Conservation (phyloP, 1,140 invertebrate genomes). For the Neodiprion pinetum region DNA sequence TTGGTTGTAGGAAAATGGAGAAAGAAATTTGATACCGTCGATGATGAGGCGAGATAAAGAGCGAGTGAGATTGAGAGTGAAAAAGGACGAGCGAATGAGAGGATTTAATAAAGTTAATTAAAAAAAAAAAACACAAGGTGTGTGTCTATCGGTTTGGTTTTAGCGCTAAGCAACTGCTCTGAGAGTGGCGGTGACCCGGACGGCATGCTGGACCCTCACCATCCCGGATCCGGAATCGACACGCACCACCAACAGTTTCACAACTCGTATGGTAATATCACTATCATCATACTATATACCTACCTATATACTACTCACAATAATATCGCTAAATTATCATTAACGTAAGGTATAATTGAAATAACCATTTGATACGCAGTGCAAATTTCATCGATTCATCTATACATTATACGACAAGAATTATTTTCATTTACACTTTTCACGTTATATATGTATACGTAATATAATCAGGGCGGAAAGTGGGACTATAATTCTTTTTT, state of each 20-base stretch:
- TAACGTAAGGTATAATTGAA: neutral
- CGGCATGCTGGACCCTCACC: slow-evolving; percentile 60
- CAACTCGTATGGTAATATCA: slow-evolving; percentile 64
- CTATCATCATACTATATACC: slow-evolving; percentile 13
- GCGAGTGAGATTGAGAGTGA: slow-evolving; percentile 25
- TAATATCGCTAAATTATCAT: too few species aligned
- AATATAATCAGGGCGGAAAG: too few species aligned
- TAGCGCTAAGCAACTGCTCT: slow-evolving; percentile 64
- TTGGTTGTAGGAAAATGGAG: neutral
- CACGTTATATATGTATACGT: too few species aligned
- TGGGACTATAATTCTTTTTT: too few species aligned
- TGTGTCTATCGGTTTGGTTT: slow-evolving; percentile 66
- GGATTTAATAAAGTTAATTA: slow-evolving; percentile 40
- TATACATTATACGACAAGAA: too few species aligned
- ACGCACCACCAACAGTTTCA: slow-evolving; percentile 61
- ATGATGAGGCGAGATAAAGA: neutral
- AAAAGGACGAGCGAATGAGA: slow-evolving; percentile 37
- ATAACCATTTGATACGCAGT: slow-evolving; percentile 9
- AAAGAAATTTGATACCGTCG: neutral
- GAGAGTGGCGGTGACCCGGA: slow-evolving; percentile 61
- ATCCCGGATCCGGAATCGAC: slow-evolving; percentile 58
- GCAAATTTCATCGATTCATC: slow-evolving; percentile 16
- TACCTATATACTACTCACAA: slow-evolving; percentile 19
- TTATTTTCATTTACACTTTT: too few species aligned
- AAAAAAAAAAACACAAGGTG: slow-evolving; percentile 61